Evolutionary conservation across 2,113 vertebrate species (phyloP).

Genomic region (Notothenia rossii): DNA sequence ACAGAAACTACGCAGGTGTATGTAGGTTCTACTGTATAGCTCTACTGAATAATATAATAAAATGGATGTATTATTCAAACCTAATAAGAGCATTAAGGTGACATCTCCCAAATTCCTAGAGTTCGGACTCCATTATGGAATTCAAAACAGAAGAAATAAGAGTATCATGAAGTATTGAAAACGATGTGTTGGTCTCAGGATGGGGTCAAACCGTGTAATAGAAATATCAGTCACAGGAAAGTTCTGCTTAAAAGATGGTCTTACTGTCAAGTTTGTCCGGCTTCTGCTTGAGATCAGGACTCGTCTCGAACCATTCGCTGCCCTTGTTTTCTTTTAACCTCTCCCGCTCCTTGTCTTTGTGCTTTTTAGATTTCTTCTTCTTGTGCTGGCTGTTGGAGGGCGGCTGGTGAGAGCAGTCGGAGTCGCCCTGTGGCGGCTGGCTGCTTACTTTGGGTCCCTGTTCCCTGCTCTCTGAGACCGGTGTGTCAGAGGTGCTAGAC

Average conservation of each 20-base stretch:
- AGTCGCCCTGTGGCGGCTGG: slow-evolving; percentile 36
- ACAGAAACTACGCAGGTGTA: no score
- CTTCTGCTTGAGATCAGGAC: slow-evolving; percentile 75
- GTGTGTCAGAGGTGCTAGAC: slow-evolving; percentile 41
- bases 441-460: slow-evolving; percentile 56
- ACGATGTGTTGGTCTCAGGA: not conserved
- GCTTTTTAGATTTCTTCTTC: slow-evolving; percentile 85
- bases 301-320: slow-evolving; percentile 71
- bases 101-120: not conserved
- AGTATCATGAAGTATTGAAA: not conserved
- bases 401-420: slow-evolving; percentile 59
- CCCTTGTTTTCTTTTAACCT: slow-evolving; percentile 74
- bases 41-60: not conserved
- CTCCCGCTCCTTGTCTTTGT: slow-evolving; percentile 82
- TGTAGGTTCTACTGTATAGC: no score
- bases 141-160: not conserved
- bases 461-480: slow-evolving; percentile 47
- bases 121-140: not conserved
- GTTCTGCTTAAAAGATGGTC: not conserved
- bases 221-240: not conserved
- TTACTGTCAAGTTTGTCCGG: slow-evolving; percentile 81
- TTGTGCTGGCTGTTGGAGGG: slow-evolving; percentile 71
- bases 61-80: not conserved
- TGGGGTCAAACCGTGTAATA: not conserved
- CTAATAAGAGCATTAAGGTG: not conserved